Evolutionary conservation across 2,888 invertebrate genomes (phyloP), one percentile per base, ranked within the genome.

Genomic region (Hyposoter didymator): DNA sequence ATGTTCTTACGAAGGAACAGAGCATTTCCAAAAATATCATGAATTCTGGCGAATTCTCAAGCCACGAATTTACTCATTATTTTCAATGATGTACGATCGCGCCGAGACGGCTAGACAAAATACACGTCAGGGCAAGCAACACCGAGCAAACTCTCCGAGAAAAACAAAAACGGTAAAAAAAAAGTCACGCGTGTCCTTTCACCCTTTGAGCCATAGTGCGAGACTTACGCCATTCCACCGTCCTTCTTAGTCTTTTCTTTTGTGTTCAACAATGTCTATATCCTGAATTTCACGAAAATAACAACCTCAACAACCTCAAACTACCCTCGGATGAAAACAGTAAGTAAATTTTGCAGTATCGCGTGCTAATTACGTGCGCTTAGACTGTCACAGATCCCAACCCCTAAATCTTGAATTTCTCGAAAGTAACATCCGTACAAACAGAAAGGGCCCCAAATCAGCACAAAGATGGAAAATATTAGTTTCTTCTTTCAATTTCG

Each of bases 21-120:
- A 72, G 45, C 64, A 74, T 49, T 79, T 84, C 83, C 78, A 84
- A 84, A 84, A 84, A 84, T 84, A 84, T 78, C 83, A 47, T 39
- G 52, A 84, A 74, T 79, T 78, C 73, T 84, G 78, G 83, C 78
- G 78, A 74, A 79, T 74, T 75, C 67, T 84, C 78, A 84, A 78
- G 62, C 74, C 49, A 28, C 74, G 10, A 74, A 74, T 55, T 72
- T 69, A 74, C 47, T 78, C 74, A 84, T 84, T 84, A 79, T 78
- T 78, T 52, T 49, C 78, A 70, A 74, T 47, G 59, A 43, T 74
- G 67, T 69, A 59, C 35, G 39, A 35, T 66, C 49, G 64, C 43
- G 28, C 43, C 17, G n/a, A 45, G 35, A 10, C 28, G 52, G 39
- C 22, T 17, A 79, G 28, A 66, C 52, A 52, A 72, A 72, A 72